Evolutionary conservation across 2,113 vertebrate genomes (phyloP), one percentile per base, ranked within the genome.

Genomic region (Lophura nycthemera): DNA sequence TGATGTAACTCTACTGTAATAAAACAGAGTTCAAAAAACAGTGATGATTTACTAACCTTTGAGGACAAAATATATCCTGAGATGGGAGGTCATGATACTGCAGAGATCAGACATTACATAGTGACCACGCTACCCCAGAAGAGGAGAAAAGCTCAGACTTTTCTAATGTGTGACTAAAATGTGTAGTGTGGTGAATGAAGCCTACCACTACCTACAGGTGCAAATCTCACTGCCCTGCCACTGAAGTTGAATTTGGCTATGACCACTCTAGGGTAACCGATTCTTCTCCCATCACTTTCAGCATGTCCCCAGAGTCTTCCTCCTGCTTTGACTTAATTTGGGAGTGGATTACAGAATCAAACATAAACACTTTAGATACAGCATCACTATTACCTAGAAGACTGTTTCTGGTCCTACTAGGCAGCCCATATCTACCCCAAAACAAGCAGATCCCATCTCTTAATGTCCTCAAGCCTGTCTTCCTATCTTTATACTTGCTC

Each of bases 1-100:
- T 96, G 85, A 92, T 94, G 91, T 64, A 92, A 96, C 48, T 63
- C 70, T 64, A 66, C 47, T 86, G 91, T 95, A 93, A 90, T 52
- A 86, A 78, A 90, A 88, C 11, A 59, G 60, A 86, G 60, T 19
- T 77, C 64, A 89, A 87, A 86, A 91, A 70, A 4, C 45, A 60
- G 15, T 34, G 7, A 15, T 32, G 40, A 77, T 89, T 95, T 92
- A 47, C 60, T 76, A 74, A 61, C 8, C 13, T 22, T 71, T 71
- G 34, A 90, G 76, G 52, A 32, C 83, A 81, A 91, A 92, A 89
- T 16, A 22, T 66, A 61, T 30, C 12, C 70, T 3, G 7, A 66
- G 50, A 66, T 42, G 71, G 59, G 50, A 82, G 83, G 69, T 91
- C 84, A 65, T 0, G 2, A 75, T 52, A 60, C 12, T 42, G 60